These are phyloP conservation scores for Tragopan temminckii DNA, from an alignment of 2,797 vertebrate genomes.

Conservation along the genomic window DNA sequence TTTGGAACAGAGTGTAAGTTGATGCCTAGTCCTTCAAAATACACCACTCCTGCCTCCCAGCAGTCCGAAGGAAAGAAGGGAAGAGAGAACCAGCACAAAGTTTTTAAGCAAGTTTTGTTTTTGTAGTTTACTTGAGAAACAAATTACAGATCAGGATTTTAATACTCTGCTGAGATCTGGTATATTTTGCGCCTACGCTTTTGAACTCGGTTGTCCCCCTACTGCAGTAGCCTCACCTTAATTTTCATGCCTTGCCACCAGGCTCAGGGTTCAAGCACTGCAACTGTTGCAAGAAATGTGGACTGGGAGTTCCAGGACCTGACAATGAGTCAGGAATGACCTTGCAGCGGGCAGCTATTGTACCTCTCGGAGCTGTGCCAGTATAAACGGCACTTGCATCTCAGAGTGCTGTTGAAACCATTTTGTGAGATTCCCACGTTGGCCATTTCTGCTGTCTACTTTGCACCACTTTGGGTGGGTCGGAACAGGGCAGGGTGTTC, in stretches of 20 bases:
- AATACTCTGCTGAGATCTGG: accelerated
- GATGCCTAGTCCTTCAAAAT: background rate
- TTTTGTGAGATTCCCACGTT: conserved; percentile 31
- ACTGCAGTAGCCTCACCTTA: background rate
- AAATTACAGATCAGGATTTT: background rate
- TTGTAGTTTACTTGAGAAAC: background rate
- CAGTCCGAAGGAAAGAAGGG: background rate
- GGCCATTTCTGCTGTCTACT: background rate
- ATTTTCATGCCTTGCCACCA: background rate
- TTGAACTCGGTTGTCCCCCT: background rate
- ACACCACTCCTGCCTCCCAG: background rate
- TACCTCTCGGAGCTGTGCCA: conserved; percentile 42
- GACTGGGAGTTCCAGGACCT: conserved; percentile 36
- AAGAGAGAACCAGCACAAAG: background rate
- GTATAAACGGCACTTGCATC: conserved; percentile 9
- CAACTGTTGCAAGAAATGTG: background rate
- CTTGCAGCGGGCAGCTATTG: conserved; percentile 47
- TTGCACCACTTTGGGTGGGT: background rate
- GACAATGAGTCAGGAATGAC: conserved; percentile 64
- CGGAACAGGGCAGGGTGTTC: background rate
- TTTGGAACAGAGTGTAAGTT: background rate
- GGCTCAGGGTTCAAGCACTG: background rate
- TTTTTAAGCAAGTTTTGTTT: background rate
- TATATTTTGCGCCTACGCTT: background rate
- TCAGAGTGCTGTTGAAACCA: conserved; percentile 37